These are phyloP conservation scores for Microplitis deprimator DNA, from an alignment of 2,888 invertebrate species.

Conservation along the genomic window DNA sequence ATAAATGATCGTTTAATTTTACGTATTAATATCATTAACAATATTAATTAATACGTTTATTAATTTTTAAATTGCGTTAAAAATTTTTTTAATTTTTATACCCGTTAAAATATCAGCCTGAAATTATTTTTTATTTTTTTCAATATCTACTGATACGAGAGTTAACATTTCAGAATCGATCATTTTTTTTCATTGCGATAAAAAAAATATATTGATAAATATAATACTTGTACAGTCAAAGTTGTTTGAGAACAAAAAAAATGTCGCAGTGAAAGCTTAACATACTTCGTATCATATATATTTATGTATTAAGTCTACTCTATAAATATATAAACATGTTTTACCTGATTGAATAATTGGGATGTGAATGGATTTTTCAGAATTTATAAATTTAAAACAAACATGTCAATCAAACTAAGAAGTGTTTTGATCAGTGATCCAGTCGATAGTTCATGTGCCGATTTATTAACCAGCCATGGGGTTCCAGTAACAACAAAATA, in stretches of 20 bases:
- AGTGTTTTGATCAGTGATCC: conserved; percentile 94
- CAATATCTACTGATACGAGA: not conserved
- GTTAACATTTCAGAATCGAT: not conserved
- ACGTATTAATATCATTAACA: no score
- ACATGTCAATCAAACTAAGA: conserved; percentile 73
- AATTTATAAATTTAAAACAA: conserved; percentile 41
- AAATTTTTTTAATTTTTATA: not conserved
- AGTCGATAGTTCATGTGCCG: conserved; percentile 88
- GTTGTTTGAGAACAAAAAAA: not conserved
- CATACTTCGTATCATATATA: not conserved
- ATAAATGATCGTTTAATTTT: not conserved
- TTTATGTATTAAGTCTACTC: not conserved
- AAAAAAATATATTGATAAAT: not conserved
- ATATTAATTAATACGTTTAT: no score
- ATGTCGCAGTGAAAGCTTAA: not conserved
- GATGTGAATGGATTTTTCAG: not conserved
- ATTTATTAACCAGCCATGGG: conserved; percentile 83
- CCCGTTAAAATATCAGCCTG: not conserved
- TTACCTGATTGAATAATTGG: not conserved
- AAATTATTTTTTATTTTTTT: not conserved
- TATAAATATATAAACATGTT: not conserved
- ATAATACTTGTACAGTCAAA: not conserved
- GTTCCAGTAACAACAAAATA: conserved; percentile 86
- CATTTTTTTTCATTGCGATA: not conserved
- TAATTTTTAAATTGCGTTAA: no score